phyloP scores from a whole-genome alignment of 2,113 vertebrate genomes.

The Lathamus discolor region DNA sequence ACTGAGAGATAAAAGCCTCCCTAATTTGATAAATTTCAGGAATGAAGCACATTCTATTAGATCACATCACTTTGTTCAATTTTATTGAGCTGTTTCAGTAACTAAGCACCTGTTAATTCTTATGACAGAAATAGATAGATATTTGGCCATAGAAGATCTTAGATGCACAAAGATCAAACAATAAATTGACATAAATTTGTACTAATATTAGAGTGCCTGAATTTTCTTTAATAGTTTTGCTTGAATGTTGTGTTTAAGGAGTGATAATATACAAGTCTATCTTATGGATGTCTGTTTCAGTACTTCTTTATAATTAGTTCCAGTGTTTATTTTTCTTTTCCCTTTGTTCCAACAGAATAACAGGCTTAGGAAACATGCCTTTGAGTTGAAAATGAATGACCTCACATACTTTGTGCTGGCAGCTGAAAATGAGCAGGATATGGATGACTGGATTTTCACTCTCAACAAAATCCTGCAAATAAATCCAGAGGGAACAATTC shows the following conservation, averaged over 20 bases:
- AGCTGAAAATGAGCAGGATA: constrained; percentile 95
- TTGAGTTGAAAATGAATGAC: constrained; percentile 98
- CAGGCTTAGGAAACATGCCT: constrained; percentile 92
- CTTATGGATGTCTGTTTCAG: background rate
- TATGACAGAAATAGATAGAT: background rate
- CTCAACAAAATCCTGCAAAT: constrained; percentile 96
- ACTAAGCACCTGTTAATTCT: background rate
- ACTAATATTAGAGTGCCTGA: background rate
- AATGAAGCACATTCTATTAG: background rate
- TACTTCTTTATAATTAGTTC: background rate
- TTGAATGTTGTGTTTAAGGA: background rate
- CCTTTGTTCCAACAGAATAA: constrained; percentile 79
- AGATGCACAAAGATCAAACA: background rate
- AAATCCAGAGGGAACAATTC: constrained; percentile 85
- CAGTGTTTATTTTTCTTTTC: background rate
- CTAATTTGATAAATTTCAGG: background rate
- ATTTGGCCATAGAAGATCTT: background rate
- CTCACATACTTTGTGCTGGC: constrained; percentile 98
- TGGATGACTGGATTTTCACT: constrained; percentile 98
- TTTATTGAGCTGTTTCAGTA: background rate
- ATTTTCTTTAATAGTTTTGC: background rate
- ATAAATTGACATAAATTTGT: background rate
- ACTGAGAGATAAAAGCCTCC: background rate
- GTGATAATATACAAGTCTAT: background rate
- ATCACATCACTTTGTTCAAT: background rate